phyloP scores from a whole-genome alignment of 2,113 vertebrate species.

The Erythrocebus patas region DNA sequence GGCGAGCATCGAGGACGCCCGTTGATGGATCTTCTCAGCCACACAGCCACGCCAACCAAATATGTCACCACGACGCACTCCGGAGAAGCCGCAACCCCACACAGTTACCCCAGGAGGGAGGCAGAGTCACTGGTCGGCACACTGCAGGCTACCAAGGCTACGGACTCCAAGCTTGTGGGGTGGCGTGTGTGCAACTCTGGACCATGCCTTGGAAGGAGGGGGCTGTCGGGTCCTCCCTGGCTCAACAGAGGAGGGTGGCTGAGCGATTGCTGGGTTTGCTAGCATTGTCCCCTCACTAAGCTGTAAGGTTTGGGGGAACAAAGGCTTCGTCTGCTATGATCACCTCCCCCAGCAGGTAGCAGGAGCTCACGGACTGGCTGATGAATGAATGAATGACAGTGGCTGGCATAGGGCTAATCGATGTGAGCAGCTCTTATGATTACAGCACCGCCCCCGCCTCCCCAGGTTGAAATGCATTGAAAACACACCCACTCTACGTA shows the following conservation, averaged over 20 bases:
- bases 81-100: constrained; percentile 53
- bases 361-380: not conserved
- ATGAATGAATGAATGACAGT: fast-evolving
- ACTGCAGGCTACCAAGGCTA: not conserved
- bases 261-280: fast-evolving
- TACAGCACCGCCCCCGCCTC: fast-evolving
- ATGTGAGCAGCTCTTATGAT: fast-evolving
- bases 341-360: not conserved
- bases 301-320: not conserved
- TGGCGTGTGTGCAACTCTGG: fast-evolving
- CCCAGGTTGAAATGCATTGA: fast-evolving
- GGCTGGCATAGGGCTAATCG: fast-evolving
- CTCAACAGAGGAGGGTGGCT: not conserved
- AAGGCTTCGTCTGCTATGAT: not conserved
- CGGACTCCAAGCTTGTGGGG: not conserved
- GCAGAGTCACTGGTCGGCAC: constrained; percentile 55
- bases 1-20: constrained; percentile 43
- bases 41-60: constrained; percentile 74
- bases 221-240: not conserved
- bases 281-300: fast-evolving
- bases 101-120: not conserved
- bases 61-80: constrained; percentile 79
- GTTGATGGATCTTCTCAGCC: constrained; percentile 81
- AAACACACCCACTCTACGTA: fast-evolving
- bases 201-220: not conserved